Percentiles rank a stretch among this genome's conserved stretches.
Conservation (phyloP, 2,888 invertebrate species). For the Hetaerina titia region DNA sequence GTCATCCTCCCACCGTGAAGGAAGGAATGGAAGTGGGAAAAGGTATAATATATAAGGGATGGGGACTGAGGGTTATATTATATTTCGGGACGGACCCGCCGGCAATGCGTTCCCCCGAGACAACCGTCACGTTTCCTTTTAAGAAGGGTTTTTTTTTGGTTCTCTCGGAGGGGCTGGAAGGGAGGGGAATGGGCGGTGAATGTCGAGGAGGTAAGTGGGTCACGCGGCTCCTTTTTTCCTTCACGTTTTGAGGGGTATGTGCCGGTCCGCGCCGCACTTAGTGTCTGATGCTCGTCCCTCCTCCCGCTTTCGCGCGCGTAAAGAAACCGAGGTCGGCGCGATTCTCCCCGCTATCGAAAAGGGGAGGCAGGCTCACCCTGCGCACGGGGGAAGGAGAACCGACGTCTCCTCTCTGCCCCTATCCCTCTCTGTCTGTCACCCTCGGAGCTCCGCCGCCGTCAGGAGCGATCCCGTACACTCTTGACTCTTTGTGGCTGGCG, state of each 20-base stretch:
- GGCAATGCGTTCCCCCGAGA: background rate
- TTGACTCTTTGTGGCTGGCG: background rate
- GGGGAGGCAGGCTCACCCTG: background rate
- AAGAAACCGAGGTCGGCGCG: too few relatives aligned
- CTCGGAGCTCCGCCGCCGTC: background rate
- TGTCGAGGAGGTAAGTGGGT: too few relatives aligned
- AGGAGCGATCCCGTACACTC: background rate
- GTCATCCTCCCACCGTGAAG: background rate
- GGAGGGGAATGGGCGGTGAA: background rate
- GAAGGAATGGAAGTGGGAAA: too few relatives aligned
- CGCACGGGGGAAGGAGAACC: background rate
- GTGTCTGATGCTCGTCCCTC: too few relatives aligned
- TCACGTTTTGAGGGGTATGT: too few relatives aligned
- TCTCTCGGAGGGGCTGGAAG: background rate
- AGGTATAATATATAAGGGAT: background rate
- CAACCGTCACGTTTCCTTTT: too few relatives aligned
- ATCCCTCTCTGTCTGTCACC: too few relatives aligned
- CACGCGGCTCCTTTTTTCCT: too few relatives aligned
- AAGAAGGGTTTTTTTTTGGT: background rate
- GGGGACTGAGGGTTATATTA: background rate
- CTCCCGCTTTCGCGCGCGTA: too few relatives aligned
- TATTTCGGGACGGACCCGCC: background rate
- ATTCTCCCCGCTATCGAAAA: background rate
- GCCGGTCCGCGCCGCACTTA: too few relatives aligned
- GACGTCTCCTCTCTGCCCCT: too few relatives aligned